Base-by-base conservation (phyloP, 1,140 invertebrate genomes). In the Drosophila mayri region DNA sequence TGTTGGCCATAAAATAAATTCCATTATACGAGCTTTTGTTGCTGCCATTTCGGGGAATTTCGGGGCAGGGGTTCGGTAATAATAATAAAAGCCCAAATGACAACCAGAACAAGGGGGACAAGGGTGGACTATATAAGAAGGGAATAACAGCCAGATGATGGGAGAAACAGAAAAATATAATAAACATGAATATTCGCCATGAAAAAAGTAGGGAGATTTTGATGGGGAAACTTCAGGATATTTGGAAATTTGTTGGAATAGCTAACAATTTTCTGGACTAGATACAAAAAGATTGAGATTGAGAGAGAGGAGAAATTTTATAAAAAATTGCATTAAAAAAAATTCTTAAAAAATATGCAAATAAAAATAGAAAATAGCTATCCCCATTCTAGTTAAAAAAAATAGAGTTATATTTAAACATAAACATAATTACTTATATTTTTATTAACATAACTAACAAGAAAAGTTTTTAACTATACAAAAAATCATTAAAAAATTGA, bases 1-100 rank as follows among this genome's bases (percentile, higher is more conserved):
- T 88, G 85, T 88, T 90, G 86, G 85, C 85, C 85, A 76, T 88
- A 90, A 88, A 88, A 88, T 88, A 88, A 88, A 88, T 88, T 90
- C 85, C 85, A 88, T 88, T 88, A 88, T 90, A 81, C 73, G 62
- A 68, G 64, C 55, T 59, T 76, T 76, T 77, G 74, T 67, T 61
- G 55, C 49, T 46, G 37, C 43, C 67, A 40, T 60, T 68, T 20
- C 30, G 38, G 61, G 61, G 41, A 40, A 35, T 73, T 40, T 12
- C 16, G 30, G 41, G 54, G 46, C 18, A 30, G 38, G 49, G 30
- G 30, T 41, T 41, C 41, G 55, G 73, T 68, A 77, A 77, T 77
- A 68, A 77, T 77, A 67, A 77, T 77, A 77, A 77, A 77, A 77
- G 74, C 74, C 73, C 72, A 66, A 76, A 76, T 75, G 72, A 76